Evolutionary conservation across 1,140 invertebrate genomes (phyloP), one percentile per base, ranked within the genome.

Genomic region (Helicoverpa zea): DNA sequence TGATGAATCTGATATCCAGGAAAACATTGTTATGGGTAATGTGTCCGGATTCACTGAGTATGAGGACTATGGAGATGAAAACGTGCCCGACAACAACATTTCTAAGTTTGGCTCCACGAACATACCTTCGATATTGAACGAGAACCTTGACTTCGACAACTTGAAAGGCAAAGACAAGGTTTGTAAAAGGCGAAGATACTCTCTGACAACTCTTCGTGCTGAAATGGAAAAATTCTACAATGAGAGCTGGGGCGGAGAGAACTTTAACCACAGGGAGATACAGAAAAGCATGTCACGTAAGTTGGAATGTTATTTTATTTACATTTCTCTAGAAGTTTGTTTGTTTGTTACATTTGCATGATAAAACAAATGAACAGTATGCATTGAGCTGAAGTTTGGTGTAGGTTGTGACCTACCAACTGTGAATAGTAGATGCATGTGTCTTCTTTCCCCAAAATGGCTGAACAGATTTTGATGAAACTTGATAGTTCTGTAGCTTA

Each of bases 161-260:
- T 82, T 94, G 29, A 94, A 94, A 80, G 92, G 92, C 0, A 93
- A 88, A 61, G 84, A 90, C 14, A 94, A 88, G 58, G 84, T 88
- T 18, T 89, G 86, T 70, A 93, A 88, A 47, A 83, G 84, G 79
- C 84, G 88, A 47, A 83, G 87, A 51, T 94, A 93, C 83, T 94
- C 92, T 59, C 82, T 93, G 47, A 89, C 87, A 70, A 92, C 91
- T 63, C 87, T 95, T 18, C 88, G 92, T 64, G 90, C 91, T 29
- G 95, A 96, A 81, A 95, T 97, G 95, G 94, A 95, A 81, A 93
- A 95, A 52, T 97, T 96, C 90, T 97, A 97, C 81, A 96, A 96
- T 84, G 94, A 96, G 54, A 96, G 95, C 75, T 96, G 96, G 95
- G 94, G 95, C 2, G 96, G 96, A 59, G 96, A 97, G 81, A 91